Conservation (phyloP, 2,797 vertebrate species). For the Protonibea diacanthus region DNA sequence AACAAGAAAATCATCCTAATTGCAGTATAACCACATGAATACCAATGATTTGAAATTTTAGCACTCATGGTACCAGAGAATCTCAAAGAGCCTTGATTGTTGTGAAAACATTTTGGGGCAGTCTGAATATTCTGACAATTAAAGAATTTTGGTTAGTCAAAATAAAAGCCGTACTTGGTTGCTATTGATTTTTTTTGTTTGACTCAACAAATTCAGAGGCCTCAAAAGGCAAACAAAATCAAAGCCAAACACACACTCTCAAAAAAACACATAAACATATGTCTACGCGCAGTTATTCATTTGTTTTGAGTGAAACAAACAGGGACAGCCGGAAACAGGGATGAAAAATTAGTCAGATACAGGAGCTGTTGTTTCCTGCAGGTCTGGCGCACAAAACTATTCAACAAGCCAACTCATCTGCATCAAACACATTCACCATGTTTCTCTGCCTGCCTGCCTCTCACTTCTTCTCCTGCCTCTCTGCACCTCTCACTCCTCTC, state of each 20-base stretch:
- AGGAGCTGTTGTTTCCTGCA: slow-evolving; percentile 51
- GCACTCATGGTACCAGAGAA: not conserved
- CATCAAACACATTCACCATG: slow-evolving; percentile 47
- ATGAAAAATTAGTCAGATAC: slow-evolving; percentile 43
- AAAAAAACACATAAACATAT: slow-evolving; percentile 23
- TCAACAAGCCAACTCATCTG: slow-evolving; percentile 54
- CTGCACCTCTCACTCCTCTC: slow-evolving; percentile 13
- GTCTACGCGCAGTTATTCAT: slow-evolving; percentile 13
- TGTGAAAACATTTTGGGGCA: not conserved
- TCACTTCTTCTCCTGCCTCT: slow-evolving; percentile 26
- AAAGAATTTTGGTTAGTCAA: not conserved
- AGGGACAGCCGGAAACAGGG: slow-evolving; percentile 24
- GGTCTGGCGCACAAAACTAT: slow-evolving; percentile 42
- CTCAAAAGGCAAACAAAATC: slow-evolving; percentile 21
- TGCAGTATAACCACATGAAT: slow-evolving; percentile 18
- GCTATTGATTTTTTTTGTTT: slow-evolving; percentile 40
- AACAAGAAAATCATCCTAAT: slow-evolving; percentile 1
- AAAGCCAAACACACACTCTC: slow-evolving; percentile 26
- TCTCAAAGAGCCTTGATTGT: slow-evolving; percentile 3
- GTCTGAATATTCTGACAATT: not conserved
- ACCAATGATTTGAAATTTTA: slow-evolving; percentile 17
- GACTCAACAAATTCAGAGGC: slow-evolving; percentile 17
- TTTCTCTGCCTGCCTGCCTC: slow-evolving; percentile 30
- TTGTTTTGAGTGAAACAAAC: slow-evolving; percentile 40
- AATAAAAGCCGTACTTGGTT: slow-evolving; percentile 5